Evolutionary conservation across 2,797 vertebrate species (phyloP), one percentile per base, ranked within the genome.

Genomic region (Cryptoblepharus egeriae): DNA sequence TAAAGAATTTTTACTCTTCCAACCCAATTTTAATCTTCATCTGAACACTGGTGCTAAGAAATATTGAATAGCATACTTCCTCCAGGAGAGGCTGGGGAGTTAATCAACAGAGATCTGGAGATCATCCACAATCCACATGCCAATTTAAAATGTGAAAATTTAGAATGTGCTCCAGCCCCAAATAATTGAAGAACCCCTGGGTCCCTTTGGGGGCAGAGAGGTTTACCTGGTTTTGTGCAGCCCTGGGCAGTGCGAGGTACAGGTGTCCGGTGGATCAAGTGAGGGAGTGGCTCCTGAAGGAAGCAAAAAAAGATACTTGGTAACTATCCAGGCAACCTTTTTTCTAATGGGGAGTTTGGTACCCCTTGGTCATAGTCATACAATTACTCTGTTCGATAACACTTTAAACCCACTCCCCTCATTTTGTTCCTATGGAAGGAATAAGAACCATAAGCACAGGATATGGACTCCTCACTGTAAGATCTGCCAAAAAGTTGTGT

Each of bases 231-330:
- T 39, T 73, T 90, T 84, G 91, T 79, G 67, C 96, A 96, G 90
- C 88, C 90, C 4, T 81, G n/a, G 64, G 88, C 80, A 80, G 92
- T 89, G 88, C 93, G 89, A 88, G 86, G 35, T 89, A 96, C 92
- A 67, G 96, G 94, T 93, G 96, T 94, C 82, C 95, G 95, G 90
- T 97, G 96, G 85, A 98, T 91, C 61, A 96, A 4, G 85, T 99
- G 98, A 2, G 96, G 94, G 10, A 83, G 94, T 58, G 95, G 92
- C 76, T 93, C 95, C 96, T 97, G 92, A 60, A 69, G 1, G 0
- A 22, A 61, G 69, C 58, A 63, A 72, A 13, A 39, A 32, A n/a
- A 73, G 0, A 24, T 11, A 11, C 28, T 42, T 35, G 35, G 52
- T 18, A 30, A 39, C 2, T 24, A 12, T 5, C 9, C n/a, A 49